These are phyloP conservation scores for Neoarius graeffei DNA, from an alignment of 2,113 vertebrate genomes.

Conservation along the genomic window DNA sequence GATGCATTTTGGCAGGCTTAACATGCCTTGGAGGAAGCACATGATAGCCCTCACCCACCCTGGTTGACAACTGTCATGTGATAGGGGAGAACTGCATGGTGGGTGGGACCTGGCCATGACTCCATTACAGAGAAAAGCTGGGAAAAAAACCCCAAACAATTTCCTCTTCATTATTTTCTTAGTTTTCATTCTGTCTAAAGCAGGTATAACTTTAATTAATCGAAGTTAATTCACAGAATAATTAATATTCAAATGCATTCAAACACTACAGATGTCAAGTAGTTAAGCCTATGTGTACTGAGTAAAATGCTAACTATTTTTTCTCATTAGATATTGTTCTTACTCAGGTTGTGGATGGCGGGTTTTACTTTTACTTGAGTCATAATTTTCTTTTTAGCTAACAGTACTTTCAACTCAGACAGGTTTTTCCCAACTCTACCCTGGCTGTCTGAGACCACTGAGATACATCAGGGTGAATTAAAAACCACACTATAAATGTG, in stretches of 20 bases:
- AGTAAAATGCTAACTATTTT: neutral
- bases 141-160: no score
- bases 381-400: neutral
- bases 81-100: no score
- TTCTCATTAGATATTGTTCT: neutral
- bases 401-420: neutral
- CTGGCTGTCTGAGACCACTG: neutral
- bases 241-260: neutral
- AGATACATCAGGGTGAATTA: neutral
- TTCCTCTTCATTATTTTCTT: no score
- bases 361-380: neutral
- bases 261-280: neutral
- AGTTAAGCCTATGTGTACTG: neutral
- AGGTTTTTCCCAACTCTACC: neutral
- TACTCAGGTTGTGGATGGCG: neutral
- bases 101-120: no score
- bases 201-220: neutral
- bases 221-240: neutral
- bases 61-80: no score
- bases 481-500: neutral
- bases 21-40: no score
- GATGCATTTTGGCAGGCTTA: no score
- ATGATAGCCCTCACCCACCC: no score
- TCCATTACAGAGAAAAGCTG: no score
- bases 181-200: no score